Evolutionary conservation across 2,797 vertebrate genomes (phyloP), one percentile per base, ranked within the genome.

Genomic region (Anguilla marmorata): DNA sequence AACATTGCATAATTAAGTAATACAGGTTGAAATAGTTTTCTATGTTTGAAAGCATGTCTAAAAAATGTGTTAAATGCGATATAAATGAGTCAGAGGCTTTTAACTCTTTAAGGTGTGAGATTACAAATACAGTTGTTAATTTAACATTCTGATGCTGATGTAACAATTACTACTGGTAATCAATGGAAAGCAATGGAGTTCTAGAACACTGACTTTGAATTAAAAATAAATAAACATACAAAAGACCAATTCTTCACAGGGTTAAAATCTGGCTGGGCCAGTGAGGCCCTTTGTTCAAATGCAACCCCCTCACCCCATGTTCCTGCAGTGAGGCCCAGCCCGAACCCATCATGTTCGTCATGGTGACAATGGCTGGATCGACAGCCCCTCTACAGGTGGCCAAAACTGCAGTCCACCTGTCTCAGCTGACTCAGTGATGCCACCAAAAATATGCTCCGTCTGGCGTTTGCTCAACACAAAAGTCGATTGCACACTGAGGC

Each of bases 401-500:
- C 27, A 24, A 33, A 79, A 79, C 37, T 45, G 37, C 37, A 16
- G 50, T 52, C 0, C n/a, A 54, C 50, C 50, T 84, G 83, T 58
- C 50, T 54, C 7, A 21, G 8, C 83, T 24, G 37, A 84, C 52
- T 90, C 87, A 83, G 89, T 87, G 90, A 48, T 88, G 87, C 19
- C 52, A 48, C 52, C 83, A 14, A 48, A 84, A 84, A 50, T 41
- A 52, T 37, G 21, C 80, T 27, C 48, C 84, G 66, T 88, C 89
- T 88, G 86, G 88, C 50, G 56, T 87, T 63, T 8, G 84, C 85
- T 89, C 60, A 76, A 86, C 1, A 14, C n/a, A n/a, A n/a, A 69
- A 69, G n/a, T n/a, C 88, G 84, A 56, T 33, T 72, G 86, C 88
- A 88, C 91, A 90, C 91, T 89, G 89, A 90, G 90, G 74, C 74